Conservation (phyloP, 30 jellyfish, hydroid and myxozoan genomes). For the Aurelia coerulea region DNA sequence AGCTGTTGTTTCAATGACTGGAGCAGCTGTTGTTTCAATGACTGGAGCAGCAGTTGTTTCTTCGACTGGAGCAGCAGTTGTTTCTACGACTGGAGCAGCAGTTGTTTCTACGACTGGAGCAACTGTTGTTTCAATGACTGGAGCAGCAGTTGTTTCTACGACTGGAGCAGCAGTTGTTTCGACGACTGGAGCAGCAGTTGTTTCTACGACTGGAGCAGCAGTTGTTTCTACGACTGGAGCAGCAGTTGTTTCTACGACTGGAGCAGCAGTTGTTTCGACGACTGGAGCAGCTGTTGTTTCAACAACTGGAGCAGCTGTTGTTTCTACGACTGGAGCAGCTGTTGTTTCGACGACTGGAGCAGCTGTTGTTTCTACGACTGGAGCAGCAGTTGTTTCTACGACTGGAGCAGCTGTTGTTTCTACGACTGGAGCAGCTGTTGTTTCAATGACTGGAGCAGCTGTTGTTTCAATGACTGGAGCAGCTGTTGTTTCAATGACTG, state of each 20-base stretch:
- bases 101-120: conserved; percentile 22
- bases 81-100: conserved; percentile 13
- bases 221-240: conserved; percentile 65
- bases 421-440: conserved; percentile 57
- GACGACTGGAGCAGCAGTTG: conserved; percentile 19
- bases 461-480: conserved; percentile 32
- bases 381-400: conserved; percentile 39
- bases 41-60: conserved; percentile 17
- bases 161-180: conserved; percentile 39
- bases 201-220: conserved; percentile 14
- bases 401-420: conserved; percentile 52
- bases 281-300: conserved; percentile 49
- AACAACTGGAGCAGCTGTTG: conserved; percentile 41
- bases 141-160: conserved; percentile 29
- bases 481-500: conserved; percentile 25
- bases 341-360: conserved; percentile 45
- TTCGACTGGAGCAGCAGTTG: conserved; percentile 7
- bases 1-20: neutral
- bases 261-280: conserved; percentile 52
- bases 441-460: conserved; percentile 49
- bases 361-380: conserved; percentile 17
- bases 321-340: conserved; percentile 38
- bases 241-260: conserved; percentile 55
- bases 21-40: conserved; percentile 3
- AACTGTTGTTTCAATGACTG: conserved; percentile 17